These are phyloP conservation scores for Todiramphus chloris DNA, from an alignment of 2,113 vertebrate species.

Conservation along the genomic window DNA sequence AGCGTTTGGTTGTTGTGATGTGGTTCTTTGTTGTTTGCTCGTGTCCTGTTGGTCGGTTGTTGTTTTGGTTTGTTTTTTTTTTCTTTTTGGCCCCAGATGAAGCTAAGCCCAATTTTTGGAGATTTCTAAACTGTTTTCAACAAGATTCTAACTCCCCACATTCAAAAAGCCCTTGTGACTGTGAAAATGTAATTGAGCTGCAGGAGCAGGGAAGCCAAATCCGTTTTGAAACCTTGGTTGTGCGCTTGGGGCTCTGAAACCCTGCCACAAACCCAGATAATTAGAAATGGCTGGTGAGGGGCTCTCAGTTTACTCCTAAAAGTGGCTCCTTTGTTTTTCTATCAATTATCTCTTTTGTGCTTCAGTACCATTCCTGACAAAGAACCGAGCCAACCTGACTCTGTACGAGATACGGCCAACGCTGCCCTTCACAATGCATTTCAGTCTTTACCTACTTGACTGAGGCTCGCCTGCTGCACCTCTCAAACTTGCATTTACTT, in stretches of 20 bases:
- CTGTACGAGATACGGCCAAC: background rate
- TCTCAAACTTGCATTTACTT: background rate
- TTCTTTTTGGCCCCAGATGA: background rate
- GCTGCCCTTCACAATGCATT: background rate
- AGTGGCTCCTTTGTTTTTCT: slow-evolving; percentile 30
- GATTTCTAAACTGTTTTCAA: background rate
- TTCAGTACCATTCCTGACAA: background rate
- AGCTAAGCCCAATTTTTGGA: background rate
- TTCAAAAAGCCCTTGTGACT: background rate
- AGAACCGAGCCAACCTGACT: background rate
- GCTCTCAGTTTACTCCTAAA: slow-evolving; percentile 3
- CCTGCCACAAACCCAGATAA: background rate
- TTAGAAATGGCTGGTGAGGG: background rate
- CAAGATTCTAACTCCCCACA: background rate
- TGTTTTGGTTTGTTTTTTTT: too few relatives aligned
- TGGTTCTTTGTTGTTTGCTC: too few relatives aligned
- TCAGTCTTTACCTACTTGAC: background rate
- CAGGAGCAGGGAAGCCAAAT: background rate
- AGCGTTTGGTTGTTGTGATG: background rate
- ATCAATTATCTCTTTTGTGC: background rate
- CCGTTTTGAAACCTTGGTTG: background rate
- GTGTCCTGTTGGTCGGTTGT: too few relatives aligned
- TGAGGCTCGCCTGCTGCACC: background rate
- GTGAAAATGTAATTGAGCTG: background rate
- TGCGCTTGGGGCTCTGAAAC: background rate